Evolutionary conservation across 2,888 invertebrate genomes (phyloP), one percentile per base, ranked within the genome.

Genomic region (Chrysolina americana): DNA sequence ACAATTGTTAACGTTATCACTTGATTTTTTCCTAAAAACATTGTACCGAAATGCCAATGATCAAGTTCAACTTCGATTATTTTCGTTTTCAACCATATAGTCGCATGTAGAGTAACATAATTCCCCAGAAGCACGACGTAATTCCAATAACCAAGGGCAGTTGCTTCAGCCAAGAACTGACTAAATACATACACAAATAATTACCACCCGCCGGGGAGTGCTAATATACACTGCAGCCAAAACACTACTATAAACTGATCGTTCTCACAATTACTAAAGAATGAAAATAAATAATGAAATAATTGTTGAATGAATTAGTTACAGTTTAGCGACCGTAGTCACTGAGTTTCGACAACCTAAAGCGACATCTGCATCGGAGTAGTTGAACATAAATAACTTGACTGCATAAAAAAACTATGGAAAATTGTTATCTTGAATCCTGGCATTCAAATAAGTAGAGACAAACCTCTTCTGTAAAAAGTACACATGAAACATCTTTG

Each of bases 61-160:
- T 53, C 48, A 68, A 63, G 63, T 68, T 64, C 41, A 48, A 63
- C 59, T 48, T 36, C 28, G 48, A 68, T 59, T 59, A 69, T 63
- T 71, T 65, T 76, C 65, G 65, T 56, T 76, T 80, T 85, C 82
- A 87, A 85, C 84, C 91, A 91, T 92, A 92, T 88, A 91, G 90
- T 90, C 92, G 92, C 90, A 93, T 91, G 90, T 93, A 91, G 90
- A 93, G 92, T 89, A 93, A 91, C 89, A 93, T 90, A 88, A 93
- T 90, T 88, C 95, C 96, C 95, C 95, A 95, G 89, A 96, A 91
- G 91, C 95, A 96, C 88, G 95, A 95, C 87, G 95, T 95, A 88
- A 96, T 93, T 89, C 96, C 96, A 90, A 96, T 93, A 92, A 95
- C 93, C 89, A 95, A 90, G 85, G 95, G 95, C 90, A 95, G 88